Evolutionary conservation across 2,113 vertebrate species (phyloP).

Genomic region (Lasiurus cinereus): DNA sequence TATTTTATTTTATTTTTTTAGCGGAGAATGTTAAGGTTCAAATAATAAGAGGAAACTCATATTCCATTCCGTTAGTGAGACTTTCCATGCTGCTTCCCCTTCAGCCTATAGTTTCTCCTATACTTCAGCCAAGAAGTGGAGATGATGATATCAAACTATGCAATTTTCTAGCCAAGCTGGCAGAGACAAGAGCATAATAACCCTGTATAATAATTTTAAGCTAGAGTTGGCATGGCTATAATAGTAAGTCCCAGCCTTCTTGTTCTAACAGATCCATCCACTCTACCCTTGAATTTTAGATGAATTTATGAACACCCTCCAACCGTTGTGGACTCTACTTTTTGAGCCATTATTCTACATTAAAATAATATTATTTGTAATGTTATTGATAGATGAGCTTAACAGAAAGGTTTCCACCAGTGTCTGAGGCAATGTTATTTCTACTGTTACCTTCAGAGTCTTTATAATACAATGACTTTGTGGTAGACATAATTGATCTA

Average conservation of each 20-base stretch:
- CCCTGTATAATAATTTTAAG: neutral
- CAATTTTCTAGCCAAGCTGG: neutral
- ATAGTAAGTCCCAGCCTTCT: neutral
- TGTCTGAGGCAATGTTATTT: neutral
- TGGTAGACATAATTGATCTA: neutral
- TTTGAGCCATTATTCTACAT: neutral
- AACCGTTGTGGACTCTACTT: neutral
- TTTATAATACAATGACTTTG: neutral
- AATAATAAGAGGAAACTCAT: neutral
- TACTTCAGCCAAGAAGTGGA: neutral
- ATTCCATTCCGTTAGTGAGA: neutral
- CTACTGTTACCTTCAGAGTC: neutral
- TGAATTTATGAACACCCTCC: neutral
- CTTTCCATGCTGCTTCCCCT: neutral
- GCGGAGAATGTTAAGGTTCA: neutral
- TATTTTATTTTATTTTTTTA: neutral
- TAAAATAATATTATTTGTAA: neutral
- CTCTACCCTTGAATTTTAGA: neutral
- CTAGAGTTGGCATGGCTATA: neutral
- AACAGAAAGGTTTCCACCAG: slow-evolving; percentile 6
- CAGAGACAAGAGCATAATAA: neutral
- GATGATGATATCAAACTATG: neutral
- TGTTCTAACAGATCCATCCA: neutral
- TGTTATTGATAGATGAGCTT: neutral
- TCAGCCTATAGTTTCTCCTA: neutral